Evolutionary conservation across 1,140 invertebrate species (phyloP).

Genomic region (Drosophila carrolli): DNA sequence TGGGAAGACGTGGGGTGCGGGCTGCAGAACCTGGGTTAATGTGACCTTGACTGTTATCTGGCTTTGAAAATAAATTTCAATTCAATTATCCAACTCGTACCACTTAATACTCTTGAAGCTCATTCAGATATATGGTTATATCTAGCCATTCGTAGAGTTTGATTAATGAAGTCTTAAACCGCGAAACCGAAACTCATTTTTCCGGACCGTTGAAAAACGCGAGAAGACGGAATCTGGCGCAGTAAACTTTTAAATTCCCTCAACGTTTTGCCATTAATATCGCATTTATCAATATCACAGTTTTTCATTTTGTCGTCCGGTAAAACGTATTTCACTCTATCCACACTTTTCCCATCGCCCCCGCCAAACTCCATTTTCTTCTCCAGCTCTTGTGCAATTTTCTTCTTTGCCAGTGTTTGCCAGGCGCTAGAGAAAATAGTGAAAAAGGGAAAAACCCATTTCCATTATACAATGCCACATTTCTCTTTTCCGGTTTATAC

Average conservation of each 20-base stretch:
- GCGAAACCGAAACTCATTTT: conserved; percentile 63
- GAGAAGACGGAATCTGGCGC: conserved; percentile 6
- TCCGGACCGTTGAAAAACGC: conserved; percentile 30
- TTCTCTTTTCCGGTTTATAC: conserved; percentile 77
- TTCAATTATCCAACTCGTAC: conserved; percentile 22
- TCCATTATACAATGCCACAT: conserved; percentile 79
- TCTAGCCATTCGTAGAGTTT: conserved; percentile 5
- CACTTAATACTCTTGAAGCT: conserved; percentile 8
- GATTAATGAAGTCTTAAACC: conserved; percentile 70
- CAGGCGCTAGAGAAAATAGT: conserved; percentile 37
- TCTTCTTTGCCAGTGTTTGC: conserved; percentile 38
- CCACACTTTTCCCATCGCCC: conserved; percentile 24
- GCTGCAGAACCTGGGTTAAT: conserved; percentile 29
- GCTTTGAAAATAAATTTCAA: conserved; percentile 26
- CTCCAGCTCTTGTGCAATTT: conserved; percentile 40
- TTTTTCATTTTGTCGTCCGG: conserved; percentile 75
- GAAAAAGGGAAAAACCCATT: conserved; percentile 69
- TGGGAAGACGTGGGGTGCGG: not conserved
- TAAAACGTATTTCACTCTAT: conserved; percentile 67
- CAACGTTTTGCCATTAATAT: conserved; percentile 78
- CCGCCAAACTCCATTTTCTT: conserved; percentile 23
- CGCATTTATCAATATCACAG: conserved; percentile 80
- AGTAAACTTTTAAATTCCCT: conserved; percentile 69
- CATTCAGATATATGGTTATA: conserved; percentile 3
- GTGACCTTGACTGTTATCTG: conserved; percentile 39